Evolutionary conservation across 2,113 vertebrate species (phyloP).

Genomic region (Equus quagga): DNA sequence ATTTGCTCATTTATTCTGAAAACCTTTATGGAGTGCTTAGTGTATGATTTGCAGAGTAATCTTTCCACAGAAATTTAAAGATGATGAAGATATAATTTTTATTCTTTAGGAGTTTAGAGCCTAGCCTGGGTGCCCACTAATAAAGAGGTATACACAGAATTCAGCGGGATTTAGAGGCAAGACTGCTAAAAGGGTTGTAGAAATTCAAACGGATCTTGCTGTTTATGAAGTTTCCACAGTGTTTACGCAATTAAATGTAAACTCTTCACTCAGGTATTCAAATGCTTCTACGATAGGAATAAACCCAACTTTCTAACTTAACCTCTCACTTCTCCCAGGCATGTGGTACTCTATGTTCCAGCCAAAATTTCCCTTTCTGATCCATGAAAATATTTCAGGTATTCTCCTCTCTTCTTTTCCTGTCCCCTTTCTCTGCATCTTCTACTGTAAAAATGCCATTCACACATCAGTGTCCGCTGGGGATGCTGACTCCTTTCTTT

Average conservation of each 20-base stretch:
- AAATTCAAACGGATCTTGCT: background rate
- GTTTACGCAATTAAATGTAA: constrained; percentile 5
- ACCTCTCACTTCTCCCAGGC: background rate
- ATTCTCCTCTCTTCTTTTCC: background rate
- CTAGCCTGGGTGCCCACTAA: background rate
- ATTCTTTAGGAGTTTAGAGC: background rate
- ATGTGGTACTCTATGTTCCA: background rate
- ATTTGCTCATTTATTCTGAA: background rate
- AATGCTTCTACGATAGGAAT: background rate
- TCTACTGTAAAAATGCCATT: background rate
- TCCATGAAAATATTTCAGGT: constrained; percentile 13
- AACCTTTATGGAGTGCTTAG: background rate
- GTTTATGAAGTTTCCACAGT: background rate
- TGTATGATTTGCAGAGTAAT: background rate
- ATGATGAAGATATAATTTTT: background rate
- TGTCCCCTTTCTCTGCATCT: background rate
- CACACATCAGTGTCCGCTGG: background rate
- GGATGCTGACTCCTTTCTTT: background rate
- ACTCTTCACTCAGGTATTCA: background rate
- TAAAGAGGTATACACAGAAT: background rate
- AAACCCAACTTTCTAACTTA: constrained; percentile 34
- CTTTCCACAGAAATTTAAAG: background rate
- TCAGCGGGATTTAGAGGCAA: background rate
- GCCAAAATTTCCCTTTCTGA: constrained; percentile 12
- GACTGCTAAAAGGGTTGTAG: background rate